A percentile compares a stretch with the other conserved stretches of the same genome.
Evolutionary conservation across 2,797 vertebrate genomes (phyloP).

Genomic region (Yasuhikotakia modesta): DNA sequence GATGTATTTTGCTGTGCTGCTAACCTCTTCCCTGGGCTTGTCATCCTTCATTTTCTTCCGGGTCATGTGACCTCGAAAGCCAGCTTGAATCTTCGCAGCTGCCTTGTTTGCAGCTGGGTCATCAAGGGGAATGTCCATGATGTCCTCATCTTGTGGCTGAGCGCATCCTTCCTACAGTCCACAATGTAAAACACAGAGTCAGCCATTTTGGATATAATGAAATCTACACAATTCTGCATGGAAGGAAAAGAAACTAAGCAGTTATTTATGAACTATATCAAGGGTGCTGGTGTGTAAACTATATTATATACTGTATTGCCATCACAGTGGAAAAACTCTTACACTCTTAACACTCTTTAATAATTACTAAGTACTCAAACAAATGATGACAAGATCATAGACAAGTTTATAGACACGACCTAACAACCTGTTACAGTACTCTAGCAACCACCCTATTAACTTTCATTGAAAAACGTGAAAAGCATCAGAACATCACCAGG

Average conservation of each 20-base stretch:
- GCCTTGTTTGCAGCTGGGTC: constrained; percentile 95
- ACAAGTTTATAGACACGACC: too few relatives aligned
- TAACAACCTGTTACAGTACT: too few relatives aligned
- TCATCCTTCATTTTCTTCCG: constrained; percentile 99
- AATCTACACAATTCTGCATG: background rate
- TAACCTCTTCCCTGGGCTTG: constrained; percentile 90
- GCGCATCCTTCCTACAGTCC: constrained; percentile 84
- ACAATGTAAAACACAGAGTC: constrained; percentile 1
- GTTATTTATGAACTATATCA: background rate
- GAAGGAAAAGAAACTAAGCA: background rate
- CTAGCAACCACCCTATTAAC: too few relatives aligned
- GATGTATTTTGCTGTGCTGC: constrained; percentile 69
- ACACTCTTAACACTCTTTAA: too few relatives aligned
- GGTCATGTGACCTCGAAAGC: constrained; percentile 98
- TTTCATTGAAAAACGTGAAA: too few relatives aligned
- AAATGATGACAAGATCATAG: too few relatives aligned
- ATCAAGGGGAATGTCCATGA: constrained; percentile 96
- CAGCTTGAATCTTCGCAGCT: constrained; percentile 97
- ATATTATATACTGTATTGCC: too few relatives aligned
- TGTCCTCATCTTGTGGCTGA: constrained; percentile 90
- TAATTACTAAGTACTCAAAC: too few relatives aligned
- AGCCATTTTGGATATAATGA: constrained; percentile 17
- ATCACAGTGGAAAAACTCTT: too few relatives aligned
- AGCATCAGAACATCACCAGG: too few relatives aligned
- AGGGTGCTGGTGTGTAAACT: too few relatives aligned